These are phyloP conservation scores for Fragum fragum DNA, from an alignment of 2,888 invertebrate genomes.

Conservation along the genomic window DNA sequence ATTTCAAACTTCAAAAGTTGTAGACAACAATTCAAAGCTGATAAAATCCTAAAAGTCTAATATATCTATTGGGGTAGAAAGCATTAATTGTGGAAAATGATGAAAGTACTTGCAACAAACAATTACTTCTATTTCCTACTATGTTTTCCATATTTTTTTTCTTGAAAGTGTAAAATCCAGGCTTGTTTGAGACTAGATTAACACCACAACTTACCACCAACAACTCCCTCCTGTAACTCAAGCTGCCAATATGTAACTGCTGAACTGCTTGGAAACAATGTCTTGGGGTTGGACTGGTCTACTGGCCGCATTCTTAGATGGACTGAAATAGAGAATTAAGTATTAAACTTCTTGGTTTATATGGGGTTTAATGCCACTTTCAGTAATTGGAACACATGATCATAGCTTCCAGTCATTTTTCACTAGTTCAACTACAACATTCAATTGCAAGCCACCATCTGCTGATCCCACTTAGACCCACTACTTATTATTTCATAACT, in stretches of 20 bases:
- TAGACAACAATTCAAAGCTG: no score
- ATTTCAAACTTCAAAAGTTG: no score
- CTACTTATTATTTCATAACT: no score
- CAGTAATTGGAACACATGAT: no score
- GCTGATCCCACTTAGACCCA: no score
- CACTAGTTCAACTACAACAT: no score
- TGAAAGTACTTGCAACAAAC: neutral
- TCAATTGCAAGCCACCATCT: no score
- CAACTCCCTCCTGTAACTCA: constrained; percentile 80
- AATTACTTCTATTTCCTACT: neutral
- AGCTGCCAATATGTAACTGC: constrained; percentile 86
- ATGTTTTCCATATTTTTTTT: neutral
- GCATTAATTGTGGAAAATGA: constrained; percentile 7
- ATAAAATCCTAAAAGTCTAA: no score
- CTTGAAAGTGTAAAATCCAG: neutral
- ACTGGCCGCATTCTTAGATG: constrained; percentile 83
- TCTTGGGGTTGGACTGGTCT: constrained; percentile 84
- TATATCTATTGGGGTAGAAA: neutral
- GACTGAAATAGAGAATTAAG: constrained; percentile 71
- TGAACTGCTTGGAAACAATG: constrained; percentile 85
- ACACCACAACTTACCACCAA: constrained; percentile 64
- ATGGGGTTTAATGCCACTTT: no score
- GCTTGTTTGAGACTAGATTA: neutral
- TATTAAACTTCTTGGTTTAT: no score
- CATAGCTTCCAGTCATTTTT: no score